These are phyloP conservation scores for Sterna hirundo DNA, from an alignment of 2,113 vertebrate species.

Conservation along the genomic window DNA sequence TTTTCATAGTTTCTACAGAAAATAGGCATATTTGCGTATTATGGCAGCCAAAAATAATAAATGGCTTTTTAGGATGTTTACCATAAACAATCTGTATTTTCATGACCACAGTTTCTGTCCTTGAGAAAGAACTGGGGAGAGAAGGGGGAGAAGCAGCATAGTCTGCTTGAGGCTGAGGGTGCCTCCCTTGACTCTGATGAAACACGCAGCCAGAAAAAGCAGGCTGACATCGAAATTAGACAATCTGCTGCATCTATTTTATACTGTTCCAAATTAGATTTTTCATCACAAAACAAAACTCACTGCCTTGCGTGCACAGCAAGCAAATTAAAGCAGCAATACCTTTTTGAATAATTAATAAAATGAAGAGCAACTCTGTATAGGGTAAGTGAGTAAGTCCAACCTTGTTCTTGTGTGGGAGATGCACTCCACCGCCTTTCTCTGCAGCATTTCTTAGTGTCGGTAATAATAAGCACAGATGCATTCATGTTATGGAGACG, in stretches of 20 bases:
- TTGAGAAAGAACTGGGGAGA: background rate
- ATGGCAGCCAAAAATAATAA: background rate
- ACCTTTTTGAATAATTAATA: constrained; percentile 34
- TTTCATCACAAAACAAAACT: constrained; percentile 12
- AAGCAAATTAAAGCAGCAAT: constrained; percentile 29
- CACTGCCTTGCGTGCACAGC: background rate
- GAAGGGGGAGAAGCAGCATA: background rate
- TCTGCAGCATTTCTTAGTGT: background rate
- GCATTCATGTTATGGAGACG: background rate
- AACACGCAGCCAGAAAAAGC: constrained; percentile 3
- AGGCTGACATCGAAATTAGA: constrained; percentile 21
- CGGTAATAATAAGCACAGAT: background rate
- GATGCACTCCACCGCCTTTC: background rate
- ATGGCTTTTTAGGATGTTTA: constrained; percentile 22
- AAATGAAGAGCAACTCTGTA: background rate
- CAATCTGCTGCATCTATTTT: constrained; percentile 23
- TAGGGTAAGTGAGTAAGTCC: background rate
- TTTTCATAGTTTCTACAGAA: background rate
- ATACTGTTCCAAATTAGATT: background rate
- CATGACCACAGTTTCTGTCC: background rate
- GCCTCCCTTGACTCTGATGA: background rate
- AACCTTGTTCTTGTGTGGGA: background rate
- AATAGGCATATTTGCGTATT: background rate
- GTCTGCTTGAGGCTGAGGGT: background rate
- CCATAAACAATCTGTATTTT: constrained; percentile 44